Percentiles rank a stretch among this genome's conserved stretches.
These are phyloP conservation scores for Indicator maculatus DNA, from an alignment of 2,113 vertebrate genomes.

Conservation along the genomic window DNA sequence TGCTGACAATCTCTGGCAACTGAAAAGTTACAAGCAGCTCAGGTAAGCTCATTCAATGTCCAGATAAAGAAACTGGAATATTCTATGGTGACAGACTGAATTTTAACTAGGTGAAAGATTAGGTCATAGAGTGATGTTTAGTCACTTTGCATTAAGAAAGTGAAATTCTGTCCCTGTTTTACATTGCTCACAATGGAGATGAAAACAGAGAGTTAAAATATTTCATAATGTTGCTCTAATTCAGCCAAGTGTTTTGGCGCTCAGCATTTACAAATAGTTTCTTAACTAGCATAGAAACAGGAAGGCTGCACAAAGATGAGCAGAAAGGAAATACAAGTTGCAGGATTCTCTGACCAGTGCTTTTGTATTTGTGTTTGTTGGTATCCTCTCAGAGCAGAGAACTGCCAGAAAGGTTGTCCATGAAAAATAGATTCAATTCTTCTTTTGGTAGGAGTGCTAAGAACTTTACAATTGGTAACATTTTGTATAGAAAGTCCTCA, in stretches of 20 bases:
- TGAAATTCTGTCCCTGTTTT: not conserved
- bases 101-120: slow-evolving; percentile 1
- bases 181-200: not conserved
- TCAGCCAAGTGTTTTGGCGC: not conserved
- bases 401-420: not conserved
- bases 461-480: not conserved
- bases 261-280: not conserved
- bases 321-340: not conserved
- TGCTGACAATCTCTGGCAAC: not conserved
- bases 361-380: not conserved
- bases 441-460: not conserved
- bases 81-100: not conserved
- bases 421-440: not conserved
- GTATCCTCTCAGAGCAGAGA: not conserved
- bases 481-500: not conserved
- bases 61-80: not conserved
- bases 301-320: not conserved
- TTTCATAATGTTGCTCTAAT: not conserved
- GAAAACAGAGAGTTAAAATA: not conserved
- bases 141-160: not conserved
- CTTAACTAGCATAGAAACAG: not conserved
- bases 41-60: not conserved
- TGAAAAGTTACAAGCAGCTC: not conserved
- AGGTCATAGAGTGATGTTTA: not conserved
- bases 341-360: not conserved